Conservation (phyloP, 30 jellyfish, hydroid and myxozoan genomes). For the Pelagia noctiluca region DNA sequence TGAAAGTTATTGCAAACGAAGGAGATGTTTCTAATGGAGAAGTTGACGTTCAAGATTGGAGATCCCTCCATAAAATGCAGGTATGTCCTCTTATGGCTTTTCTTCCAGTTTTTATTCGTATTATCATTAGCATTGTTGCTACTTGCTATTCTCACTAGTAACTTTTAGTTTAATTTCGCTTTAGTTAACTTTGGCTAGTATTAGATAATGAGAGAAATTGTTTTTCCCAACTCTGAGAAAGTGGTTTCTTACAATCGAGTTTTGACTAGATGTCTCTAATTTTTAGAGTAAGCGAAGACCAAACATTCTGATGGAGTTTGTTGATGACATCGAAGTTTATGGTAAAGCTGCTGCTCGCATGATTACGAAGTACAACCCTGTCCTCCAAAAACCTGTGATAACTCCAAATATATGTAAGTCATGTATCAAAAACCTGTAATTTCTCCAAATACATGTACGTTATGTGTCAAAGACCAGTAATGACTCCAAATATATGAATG, state of each 20-base stretch:
- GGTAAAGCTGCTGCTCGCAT: constrained; percentile 78
- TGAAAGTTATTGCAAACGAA: constrained; percentile 73
- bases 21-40: constrained; percentile 61
- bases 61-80: constrained; percentile 78
- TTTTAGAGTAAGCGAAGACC: constrained; percentile 79
- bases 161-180: too few relatives aligned
- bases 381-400: constrained; percentile 80
- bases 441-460: not conserved
- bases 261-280: not conserved
- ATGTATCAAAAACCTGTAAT: not conserved
- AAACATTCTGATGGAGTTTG: constrained; percentile 82
- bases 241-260: not conserved
- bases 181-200: too few relatives aligned
- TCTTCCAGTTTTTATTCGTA: too few relatives aligned
- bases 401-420: constrained; percentile 87
- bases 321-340: constrained; percentile 75
- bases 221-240: not conserved
- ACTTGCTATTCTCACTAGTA: too few relatives aligned
- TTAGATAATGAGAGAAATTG: too few relatives aligned
- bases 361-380: constrained; percentile 68
- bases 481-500: too few relatives aligned
- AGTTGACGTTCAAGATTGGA: constrained; percentile 80
- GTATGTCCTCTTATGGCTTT: too few relatives aligned
- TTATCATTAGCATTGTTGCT: too few relatives aligned
- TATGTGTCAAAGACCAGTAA: too few relatives aligned